Base-by-base conservation (phyloP, 2,113 vertebrate genomes). In the Tinamus guttatus region DNA sequence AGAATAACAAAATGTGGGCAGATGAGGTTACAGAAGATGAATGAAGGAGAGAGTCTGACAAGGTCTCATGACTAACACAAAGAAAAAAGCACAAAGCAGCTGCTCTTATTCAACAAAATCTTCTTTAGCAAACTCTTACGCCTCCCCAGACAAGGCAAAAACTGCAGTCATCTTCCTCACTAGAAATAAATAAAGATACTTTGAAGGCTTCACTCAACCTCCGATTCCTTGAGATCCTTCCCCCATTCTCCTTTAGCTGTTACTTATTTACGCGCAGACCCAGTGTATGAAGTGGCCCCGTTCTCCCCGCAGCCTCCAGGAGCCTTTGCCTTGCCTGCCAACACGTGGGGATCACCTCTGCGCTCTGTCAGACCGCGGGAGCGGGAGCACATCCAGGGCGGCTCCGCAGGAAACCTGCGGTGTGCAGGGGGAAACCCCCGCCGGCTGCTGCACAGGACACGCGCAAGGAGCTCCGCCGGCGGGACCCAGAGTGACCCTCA, bases 41-140 rank as follows among this genome's bases (percentile, higher is more conserved):
- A 86, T 12, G 17, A 76, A 81, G 41, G 36, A 58, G 30, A 47
- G 45, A 63, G 21, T 21, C 38, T 7, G 1, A 84, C 30, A 84
- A 27, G 36, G n/a, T 54, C 30, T 73, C 45, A 38, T 40, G 54
- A 40, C 25, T 80, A 89, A 77, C 49, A 84, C 43, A 74, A 82
- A 76, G 18, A 36, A 75, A 91, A 89, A 4, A 82, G 19, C 49
- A 65, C 22, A 83, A 83, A 93, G 59, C 15, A 54, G 49, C 91
- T 92, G 69, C 27, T 90, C 52, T 79, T 59, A 14, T 41, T 89
- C 78, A 80, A 62, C 28, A 64, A 15, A 34, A 22, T 27, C 71
- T 70, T 75, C 58, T 67, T 76, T 65, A 76, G 67, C 65, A 92
- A 47, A 32, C 12, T 51, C 27, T n/a, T 47, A 40, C 4, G 4